Conservation (phyloP, 2,888 invertebrate species). For the Xylophagus ater region DNA sequence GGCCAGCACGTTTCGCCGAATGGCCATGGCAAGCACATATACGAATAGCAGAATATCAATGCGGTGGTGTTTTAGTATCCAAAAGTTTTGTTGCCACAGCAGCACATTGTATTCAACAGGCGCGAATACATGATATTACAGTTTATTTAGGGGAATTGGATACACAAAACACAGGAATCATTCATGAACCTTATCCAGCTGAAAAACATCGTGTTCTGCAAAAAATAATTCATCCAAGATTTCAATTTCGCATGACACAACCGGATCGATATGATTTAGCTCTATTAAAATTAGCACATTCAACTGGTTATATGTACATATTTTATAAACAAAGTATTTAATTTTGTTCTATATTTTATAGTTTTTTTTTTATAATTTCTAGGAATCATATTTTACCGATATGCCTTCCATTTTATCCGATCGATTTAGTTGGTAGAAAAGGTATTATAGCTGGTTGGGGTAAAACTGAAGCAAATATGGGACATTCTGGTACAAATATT, state of each 20-base stretch:
- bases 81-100: constrained; percentile 65
- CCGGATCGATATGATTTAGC: constrained; percentile 75
- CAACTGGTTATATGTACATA: constrained; percentile 42
- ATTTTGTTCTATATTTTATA: background rate
- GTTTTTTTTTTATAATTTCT: constrained; percentile 11
- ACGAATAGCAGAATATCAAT: constrained; percentile 69
- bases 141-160: constrained; percentile 74
- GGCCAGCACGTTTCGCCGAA: constrained; percentile 60
- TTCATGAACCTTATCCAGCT: constrained; percentile 51
- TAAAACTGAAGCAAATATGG: constrained; percentile 59
- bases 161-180: constrained; percentile 55
- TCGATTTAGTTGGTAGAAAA: constrained; percentile 43
- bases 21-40: constrained; percentile 83
- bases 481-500: constrained; percentile 69
- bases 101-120: constrained; percentile 72
- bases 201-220: constrained; percentile 57
- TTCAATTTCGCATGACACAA: constrained; percentile 70
- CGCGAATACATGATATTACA: constrained; percentile 57
- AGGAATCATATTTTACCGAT: constrained; percentile 64
- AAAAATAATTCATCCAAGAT: constrained; percentile 68
- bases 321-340: background rate
- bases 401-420: constrained; percentile 52
- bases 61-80: constrained; percentile 72
- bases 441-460: constrained; percentile 76
- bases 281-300: constrained; percentile 56